Conservation (phyloP, 2,888 invertebrate genomes). For the Macaria liturata region DNA sequence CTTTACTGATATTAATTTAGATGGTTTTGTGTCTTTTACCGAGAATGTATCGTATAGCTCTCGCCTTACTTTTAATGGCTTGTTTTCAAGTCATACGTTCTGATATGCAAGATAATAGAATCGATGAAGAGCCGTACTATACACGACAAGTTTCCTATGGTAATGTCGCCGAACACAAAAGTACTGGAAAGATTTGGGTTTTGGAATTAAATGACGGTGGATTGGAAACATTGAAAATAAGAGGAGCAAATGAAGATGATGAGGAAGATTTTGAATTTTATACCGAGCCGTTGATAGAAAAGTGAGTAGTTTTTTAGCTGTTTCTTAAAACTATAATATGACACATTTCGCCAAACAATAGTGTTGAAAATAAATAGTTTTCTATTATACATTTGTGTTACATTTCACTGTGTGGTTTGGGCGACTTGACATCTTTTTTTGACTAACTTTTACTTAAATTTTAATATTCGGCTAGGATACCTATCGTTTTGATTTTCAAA, state of each 20-base stretch:
- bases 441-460: no score
- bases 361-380: no score
- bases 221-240: slow-evolving; percentile 42
- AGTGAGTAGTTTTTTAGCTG: slow-evolving; percentile 33
- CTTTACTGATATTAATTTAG: background rate
- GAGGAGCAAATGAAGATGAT: slow-evolving; percentile 38
- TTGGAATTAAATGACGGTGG: slow-evolving; percentile 40
- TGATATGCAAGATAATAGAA: background rate
- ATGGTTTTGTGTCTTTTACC: background rate
- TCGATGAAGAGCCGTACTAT: background rate
- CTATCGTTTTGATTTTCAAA: no score
- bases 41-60: slow-evolving; percentile 5
- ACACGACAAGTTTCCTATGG: background rate
- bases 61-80: background rate
- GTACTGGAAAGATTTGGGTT: slow-evolving; percentile 46
- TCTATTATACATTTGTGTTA: no score
- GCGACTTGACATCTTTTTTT: no score
- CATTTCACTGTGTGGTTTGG: no score
- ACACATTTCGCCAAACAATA: no score
- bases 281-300: slow-evolving; percentile 33
- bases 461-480: no score
- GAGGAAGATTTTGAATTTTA: slow-evolving; percentile 41
- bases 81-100: background rate
- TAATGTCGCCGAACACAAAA: background rate
- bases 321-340: no score